These are phyloP conservation scores for Acanthurus tractus DNA, from an alignment of 2,797 vertebrate species.

Conservation along the genomic window DNA sequence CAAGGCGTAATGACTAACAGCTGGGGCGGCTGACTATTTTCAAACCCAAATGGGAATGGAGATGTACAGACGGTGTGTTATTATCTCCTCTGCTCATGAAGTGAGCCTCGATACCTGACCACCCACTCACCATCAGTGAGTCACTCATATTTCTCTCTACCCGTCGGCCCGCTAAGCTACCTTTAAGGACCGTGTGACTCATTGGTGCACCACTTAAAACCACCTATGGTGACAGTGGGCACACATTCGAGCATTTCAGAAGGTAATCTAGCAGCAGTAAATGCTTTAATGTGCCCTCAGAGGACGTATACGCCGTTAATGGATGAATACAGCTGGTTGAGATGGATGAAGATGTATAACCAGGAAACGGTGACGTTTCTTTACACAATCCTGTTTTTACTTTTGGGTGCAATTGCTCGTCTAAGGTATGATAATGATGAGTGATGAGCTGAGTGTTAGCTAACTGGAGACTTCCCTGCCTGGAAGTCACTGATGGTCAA, in stretches of 20 bases:
- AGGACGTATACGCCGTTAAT: neutral
- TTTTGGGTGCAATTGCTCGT: neutral
- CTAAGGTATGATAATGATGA: neutral
- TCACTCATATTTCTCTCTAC: constrained; percentile 62
- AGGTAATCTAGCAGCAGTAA: constrained; percentile 16
- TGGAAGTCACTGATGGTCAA: neutral
- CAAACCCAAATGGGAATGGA: constrained; percentile 70
- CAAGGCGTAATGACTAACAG: constrained; percentile 77
- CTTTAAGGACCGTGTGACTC: constrained; percentile 59
- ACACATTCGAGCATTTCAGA: constrained; percentile 7
- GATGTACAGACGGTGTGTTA: constrained; percentile 73
- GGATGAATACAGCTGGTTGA: constrained; percentile 15
- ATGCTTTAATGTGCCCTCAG: constrained; percentile 2
- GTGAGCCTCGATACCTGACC: constrained; percentile 76
- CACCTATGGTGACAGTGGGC: constrained; percentile 40
- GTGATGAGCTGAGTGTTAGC: neutral
- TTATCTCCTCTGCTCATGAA: constrained; percentile 73
- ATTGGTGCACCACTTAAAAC: constrained; percentile 53
- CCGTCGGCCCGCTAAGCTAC: constrained; percentile 28
- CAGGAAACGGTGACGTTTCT: neutral
- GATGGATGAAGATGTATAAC: neutral
- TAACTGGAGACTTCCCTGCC: neutral
- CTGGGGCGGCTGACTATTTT: constrained; percentile 76
- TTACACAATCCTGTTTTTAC: neutral
- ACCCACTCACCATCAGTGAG: constrained; percentile 79